phyloP scores from a whole-genome alignment of 2,888 invertebrate genomes.

The Perdita meconis region DNA sequence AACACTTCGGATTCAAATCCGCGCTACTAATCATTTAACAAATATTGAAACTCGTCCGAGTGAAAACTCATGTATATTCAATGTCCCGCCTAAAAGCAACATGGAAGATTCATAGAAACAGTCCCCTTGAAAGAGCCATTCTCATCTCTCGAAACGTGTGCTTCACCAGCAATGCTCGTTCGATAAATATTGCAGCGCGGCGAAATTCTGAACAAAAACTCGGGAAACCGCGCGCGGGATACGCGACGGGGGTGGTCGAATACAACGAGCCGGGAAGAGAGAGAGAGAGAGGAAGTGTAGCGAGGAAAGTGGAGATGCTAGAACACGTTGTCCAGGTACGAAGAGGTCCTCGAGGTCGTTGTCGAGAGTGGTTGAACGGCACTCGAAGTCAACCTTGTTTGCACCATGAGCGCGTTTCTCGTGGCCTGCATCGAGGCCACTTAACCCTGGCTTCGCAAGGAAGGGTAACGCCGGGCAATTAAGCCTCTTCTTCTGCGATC shows the following conservation, averaged over 20 bases:
- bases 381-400: slow-evolving; percentile 67
- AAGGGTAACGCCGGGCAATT: slow-evolving; percentile 62
- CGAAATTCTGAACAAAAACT: not conserved
- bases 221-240: not conserved
- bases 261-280: not conserved
- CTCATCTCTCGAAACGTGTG: not conserved
- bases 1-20: too few relatives aligned
- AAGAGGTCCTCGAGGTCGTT: slow-evolving; percentile 59
- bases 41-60: too few relatives aligned
- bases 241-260: not conserved
- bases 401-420: slow-evolving; percentile 43
- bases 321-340: slow-evolving; percentile 49
- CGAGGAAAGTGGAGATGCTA: slow-evolving; percentile 35
- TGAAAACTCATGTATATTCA: too few relatives aligned
- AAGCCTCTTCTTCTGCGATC: slow-evolving; percentile 59
- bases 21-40: too few relatives aligned
- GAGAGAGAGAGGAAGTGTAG: slow-evolving; percentile 3
- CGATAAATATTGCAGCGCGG: not conserved
- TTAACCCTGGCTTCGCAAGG: slow-evolving; percentile 25
- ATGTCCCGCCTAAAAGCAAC: not conserved
- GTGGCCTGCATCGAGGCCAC: slow-evolving; percentile 35
- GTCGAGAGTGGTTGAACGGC: slow-evolving; percentile 59
- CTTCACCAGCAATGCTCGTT: not conserved
- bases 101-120: not conserved
- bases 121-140: not conserved